Percentiles rank a stretch among this genome's conserved stretches.
These are phyloP conservation scores for Euspilapteryx auroguttella DNA, from an alignment of 2,888 invertebrate species.

Conservation along the genomic window DNA sequence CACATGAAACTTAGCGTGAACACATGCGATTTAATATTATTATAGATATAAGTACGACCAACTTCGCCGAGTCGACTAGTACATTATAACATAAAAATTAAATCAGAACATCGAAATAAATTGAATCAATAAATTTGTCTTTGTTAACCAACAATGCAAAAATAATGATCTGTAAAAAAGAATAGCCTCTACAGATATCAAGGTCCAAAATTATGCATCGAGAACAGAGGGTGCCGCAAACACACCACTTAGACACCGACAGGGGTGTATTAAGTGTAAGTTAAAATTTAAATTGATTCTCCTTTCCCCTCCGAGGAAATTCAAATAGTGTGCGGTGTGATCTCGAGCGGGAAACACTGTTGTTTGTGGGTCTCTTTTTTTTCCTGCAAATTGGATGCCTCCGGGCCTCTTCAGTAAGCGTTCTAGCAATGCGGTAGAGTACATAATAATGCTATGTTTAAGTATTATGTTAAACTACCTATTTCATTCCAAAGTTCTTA, in stretches of 20 bases:
- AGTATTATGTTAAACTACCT: constrained; percentile 16
- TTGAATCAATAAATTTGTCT: too few relatives aligned
- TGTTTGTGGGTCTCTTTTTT: constrained; percentile 56
- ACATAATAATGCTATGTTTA: constrained; percentile 12
- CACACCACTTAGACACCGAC: constrained; percentile 62
- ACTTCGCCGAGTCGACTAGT: too few relatives aligned
- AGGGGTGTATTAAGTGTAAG: constrained; percentile 61
- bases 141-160: too few relatives aligned
- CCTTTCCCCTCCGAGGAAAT: constrained; percentile 46
- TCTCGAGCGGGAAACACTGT: constrained; percentile 44
- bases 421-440: constrained; percentile 17
- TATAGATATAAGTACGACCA: too few relatives aligned
- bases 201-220: constrained; percentile 47
- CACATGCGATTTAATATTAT: too few relatives aligned
- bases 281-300: constrained; percentile 62
- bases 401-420: constrained; percentile 43
- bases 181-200: too few relatives aligned
- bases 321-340: constrained; percentile 57
- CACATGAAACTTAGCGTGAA: too few relatives aligned
- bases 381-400: constrained; percentile 57
- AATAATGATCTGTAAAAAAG: too few relatives aligned
- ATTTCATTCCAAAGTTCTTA: too few relatives aligned
- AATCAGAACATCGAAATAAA: too few relatives aligned
- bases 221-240: constrained; percentile 55
- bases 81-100: too few relatives aligned